phyloP scores from a whole-genome alignment of 1,140 invertebrate genomes.

The Dendroctonus valens region DNA sequence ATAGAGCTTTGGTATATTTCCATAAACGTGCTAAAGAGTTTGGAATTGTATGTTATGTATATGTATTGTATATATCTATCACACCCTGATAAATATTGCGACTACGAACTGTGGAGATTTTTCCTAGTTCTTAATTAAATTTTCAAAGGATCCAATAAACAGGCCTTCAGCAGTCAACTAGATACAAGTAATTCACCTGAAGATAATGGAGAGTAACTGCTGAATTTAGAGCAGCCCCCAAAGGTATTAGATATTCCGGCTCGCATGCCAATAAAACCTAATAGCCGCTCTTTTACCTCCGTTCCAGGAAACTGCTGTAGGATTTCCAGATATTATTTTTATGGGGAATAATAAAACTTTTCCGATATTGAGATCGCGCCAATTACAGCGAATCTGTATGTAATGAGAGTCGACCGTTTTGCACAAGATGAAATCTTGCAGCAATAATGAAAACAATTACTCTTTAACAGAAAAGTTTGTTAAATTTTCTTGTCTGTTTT shows the following conservation, averaged over 20 bases:
- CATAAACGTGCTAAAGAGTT: no score
- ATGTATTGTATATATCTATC: no score
- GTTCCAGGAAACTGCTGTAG: conserved; percentile 20
- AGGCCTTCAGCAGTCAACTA: no score
- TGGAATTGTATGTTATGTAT: no score
- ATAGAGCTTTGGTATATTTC: no score
- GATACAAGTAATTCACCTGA: conserved; percentile 4
- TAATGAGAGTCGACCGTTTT: not conserved
- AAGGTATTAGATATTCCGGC: conserved; percentile 26
- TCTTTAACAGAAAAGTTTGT: not conserved
- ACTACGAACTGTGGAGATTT: no score
- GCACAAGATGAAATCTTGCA: not conserved
- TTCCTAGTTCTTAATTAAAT: no score
- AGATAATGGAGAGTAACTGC: conserved; percentile 17
- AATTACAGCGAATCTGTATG: conserved; percentile 15
- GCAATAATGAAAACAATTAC: not conserved
- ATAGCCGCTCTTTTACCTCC: conserved; percentile 23
- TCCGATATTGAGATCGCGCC: conserved; percentile 17
- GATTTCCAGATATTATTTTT: conserved; percentile 34
- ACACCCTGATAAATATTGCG: no score
- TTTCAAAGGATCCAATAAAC: no score
- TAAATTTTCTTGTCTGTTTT: no score
- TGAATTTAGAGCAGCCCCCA: conserved; percentile 2
- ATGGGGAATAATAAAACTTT: conserved; percentile 19
- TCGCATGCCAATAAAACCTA: conserved; percentile 25